Evolutionary conservation across 2,113 vertebrate genomes (phyloP), one percentile per base, ranked within the genome.

Genomic region (Anolis sagrei): DNA sequence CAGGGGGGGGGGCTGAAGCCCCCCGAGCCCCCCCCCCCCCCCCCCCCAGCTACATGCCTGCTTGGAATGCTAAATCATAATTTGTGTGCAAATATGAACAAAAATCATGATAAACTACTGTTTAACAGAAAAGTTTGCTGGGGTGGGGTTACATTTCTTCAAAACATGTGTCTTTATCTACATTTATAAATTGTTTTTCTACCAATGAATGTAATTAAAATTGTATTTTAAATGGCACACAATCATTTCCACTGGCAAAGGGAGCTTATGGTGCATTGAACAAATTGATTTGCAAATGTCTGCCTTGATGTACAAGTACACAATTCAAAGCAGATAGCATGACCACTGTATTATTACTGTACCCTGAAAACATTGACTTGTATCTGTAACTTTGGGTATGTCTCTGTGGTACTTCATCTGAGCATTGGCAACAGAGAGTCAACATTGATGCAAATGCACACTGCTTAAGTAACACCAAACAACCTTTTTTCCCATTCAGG

Each of bases 401-500:
- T 29, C 32, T 14, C 25, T 6, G 5, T 73, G 8, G 27, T 8
- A 68, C 1, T 58, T 34, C 19, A 14, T 36, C 21, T 32, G 16
- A 44, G 32, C 23, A 7, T 27, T 39, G 69, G 32, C 14, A 36
- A 39, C 49, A 29, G 48, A 2, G 14, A 36, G 3, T 9, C 48
- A 62, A 34, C 8, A 1, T 2, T 87, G 80, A 18, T 68, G 54
- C 2, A 85, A 29, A 6, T 14, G 0, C 5, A 3, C 18, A 2
- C 54, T 32, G 61, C 23, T 70, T 4, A 34, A 58, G 10, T 7
- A 51, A 69, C 18, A 1, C 0, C 2, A 73, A 48, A n/a, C 10
- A 3, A 48, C 48, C 62, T 10, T 48, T 19, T 87, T 39, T 86
- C 5, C 84, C 51, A 89, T 92, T 32, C 94, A 99, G 98, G 98